Evolutionary conservation across 2,888 invertebrate genomes (phyloP).

Genomic region (Lydus trimaculatus): DNA sequence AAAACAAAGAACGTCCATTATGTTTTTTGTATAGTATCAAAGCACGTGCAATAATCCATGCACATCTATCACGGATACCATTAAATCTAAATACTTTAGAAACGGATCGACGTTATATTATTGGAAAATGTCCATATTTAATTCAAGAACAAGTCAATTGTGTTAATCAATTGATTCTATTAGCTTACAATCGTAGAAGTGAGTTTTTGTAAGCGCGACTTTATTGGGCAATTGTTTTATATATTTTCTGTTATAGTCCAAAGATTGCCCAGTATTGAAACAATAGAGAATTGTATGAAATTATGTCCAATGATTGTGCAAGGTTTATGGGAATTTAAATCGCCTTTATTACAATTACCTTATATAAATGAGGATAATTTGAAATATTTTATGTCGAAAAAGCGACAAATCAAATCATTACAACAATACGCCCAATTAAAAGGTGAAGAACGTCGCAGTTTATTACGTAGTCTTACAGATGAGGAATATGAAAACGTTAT

Average conservation of each 20-base stretch:
- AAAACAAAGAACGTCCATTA: constrained; percentile 94
- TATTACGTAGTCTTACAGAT: constrained; percentile 84
- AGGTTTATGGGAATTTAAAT: constrained; percentile 94
- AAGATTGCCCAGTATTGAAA: constrained; percentile 86
- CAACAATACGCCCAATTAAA: constrained; percentile 91
- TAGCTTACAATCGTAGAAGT: constrained; percentile 90
- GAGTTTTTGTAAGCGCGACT: constrained; percentile 61
- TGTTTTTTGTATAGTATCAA: constrained; percentile 92
- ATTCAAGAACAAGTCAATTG: constrained; percentile 98
- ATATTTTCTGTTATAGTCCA: no score
- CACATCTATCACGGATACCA: constrained; percentile 87
- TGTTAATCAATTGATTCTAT: constrained; percentile 89
- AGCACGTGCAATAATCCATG: constrained; percentile 93
- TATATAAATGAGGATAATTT: constrained; percentile 91
- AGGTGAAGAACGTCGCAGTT: constrained; percentile 84
- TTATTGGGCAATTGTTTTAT: no score
- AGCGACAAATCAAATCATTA: constrained; percentile 87
- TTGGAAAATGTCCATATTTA: constrained; percentile 92
- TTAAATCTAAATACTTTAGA: constrained; percentile 82
- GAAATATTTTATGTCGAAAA: constrained; percentile 84
- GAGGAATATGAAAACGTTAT: constrained; percentile 93
- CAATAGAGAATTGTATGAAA: constrained; percentile 98
- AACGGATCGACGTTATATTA: constrained; percentile 82
- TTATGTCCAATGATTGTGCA: constrained; percentile 97
- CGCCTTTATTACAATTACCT: constrained; percentile 92